Evolutionary conservation across 92 coral and sea anemone genomes (phyloP).

Genomic region (Scolanthus callimorphus): DNA sequence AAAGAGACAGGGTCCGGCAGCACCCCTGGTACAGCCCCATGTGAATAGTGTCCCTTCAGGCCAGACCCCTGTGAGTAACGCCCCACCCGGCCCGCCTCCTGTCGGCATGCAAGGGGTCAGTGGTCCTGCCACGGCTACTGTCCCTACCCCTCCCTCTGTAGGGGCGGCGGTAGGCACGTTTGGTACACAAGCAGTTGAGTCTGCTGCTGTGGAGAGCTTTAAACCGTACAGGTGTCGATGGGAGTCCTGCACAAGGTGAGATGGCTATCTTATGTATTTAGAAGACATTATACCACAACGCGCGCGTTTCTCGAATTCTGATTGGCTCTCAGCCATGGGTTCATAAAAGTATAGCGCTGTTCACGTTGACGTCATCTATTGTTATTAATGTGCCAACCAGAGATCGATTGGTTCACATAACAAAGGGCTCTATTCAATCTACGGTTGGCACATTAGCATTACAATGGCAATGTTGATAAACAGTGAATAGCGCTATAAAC

Average conservation of each 20-base stretch:
- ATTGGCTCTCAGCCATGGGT: no score
- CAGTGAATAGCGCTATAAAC: no score
- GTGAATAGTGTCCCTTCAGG: constrained; percentile 14
- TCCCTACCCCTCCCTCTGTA: constrained; percentile 3
- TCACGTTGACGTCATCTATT: no score
- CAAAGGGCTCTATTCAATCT: no score
- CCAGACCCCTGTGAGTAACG: constrained; percentile 18
- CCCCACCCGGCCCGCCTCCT: constrained; percentile 17
- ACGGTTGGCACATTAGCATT: no score
- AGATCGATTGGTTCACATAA: no score
- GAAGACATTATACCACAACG: no score
- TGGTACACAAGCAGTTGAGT: constrained; percentile 11
- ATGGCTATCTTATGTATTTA: no score
- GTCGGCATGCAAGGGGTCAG: constrained; percentile 11
- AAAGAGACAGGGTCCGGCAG: constrained; percentile 36
- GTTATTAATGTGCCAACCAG: no score
- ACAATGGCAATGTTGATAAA: no score
- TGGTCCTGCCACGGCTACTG: background rate
- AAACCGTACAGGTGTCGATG: constrained; percentile 78
- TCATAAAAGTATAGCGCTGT: no score
- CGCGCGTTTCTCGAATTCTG: no score
- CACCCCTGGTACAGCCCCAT: constrained; percentile 13
- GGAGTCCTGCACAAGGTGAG: constrained; percentile 64
- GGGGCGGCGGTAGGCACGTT: constrained; percentile 11
- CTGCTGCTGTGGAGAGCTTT: constrained; percentile 31